These are phyloP conservation scores for Rhagophthalmus giganteus DNA, from an alignment of 2,888 invertebrate genomes.

Conservation along the genomic window DNA sequence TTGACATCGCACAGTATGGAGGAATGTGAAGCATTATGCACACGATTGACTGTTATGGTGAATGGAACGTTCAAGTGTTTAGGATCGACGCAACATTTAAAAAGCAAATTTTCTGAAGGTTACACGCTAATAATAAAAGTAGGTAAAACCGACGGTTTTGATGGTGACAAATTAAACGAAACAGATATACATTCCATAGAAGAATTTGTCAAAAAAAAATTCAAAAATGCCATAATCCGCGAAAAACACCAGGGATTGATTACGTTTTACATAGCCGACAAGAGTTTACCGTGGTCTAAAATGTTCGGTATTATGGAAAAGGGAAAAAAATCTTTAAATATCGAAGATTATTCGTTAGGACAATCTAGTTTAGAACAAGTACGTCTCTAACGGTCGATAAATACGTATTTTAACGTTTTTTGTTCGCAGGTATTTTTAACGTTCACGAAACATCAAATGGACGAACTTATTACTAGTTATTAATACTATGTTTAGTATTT, in stretches of 20 bases:
- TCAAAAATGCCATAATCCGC: conserved; percentile 53
- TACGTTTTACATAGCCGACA: conserved; percentile 69
- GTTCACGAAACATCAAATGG: conserved; percentile 62
- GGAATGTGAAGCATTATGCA: conserved; percentile 83
- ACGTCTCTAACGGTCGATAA: neutral
- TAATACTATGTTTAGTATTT: too few relatives aligned
- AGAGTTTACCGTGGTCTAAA: conserved; percentile 67
- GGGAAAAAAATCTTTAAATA: conserved; percentile 51
- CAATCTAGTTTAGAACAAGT: conserved; percentile 81
- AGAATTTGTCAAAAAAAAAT: conserved; percentile 42
- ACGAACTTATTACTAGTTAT: too few relatives aligned
- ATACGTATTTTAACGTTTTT: neutral
- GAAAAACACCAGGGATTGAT: conserved; percentile 73
- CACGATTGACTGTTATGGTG: conserved; percentile 82
- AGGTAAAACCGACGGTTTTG: conserved; percentile 36
- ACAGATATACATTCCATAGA: conserved; percentile 29
- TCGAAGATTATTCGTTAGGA: conserved; percentile 81
- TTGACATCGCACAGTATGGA: conserved; percentile 87
- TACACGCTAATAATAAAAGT: conserved; percentile 54
- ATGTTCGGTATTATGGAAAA: conserved; percentile 77
- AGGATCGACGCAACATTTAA: conserved; percentile 79
- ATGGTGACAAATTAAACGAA: neutral
- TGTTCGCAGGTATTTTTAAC: conserved; percentile 65
- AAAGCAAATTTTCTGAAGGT: conserved; percentile 76
- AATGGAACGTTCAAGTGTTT: conserved; percentile 79